Percentiles rank a stretch among this genome's conserved stretches.
These are phyloP conservation scores for Stictonetta naevosa DNA, from an alignment of 2,113 vertebrate species.

Conservation along the genomic window DNA sequence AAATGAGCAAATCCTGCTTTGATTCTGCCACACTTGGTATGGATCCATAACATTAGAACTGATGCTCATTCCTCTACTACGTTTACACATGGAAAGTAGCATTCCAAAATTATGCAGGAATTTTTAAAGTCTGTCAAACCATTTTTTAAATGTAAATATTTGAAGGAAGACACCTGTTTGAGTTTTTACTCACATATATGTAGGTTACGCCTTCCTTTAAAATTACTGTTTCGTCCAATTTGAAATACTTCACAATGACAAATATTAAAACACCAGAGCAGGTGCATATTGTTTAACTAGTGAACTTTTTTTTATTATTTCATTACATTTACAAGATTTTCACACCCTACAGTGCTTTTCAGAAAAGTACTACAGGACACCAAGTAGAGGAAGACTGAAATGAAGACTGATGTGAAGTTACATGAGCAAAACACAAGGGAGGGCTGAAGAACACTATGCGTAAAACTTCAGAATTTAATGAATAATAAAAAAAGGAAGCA, in stretches of 20 bases:
- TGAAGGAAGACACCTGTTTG: not conserved
- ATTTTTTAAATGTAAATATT: not conserved
- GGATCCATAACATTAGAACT: not conserved
- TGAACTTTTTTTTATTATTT: not conserved
- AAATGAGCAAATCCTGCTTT: not conserved
- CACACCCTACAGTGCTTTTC: not conserved
- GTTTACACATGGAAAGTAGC: not conserved
- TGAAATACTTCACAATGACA: not conserved
- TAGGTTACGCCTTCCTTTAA: not conserved
- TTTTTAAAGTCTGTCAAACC: not conserved
- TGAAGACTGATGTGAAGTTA: conserved; percentile 5
- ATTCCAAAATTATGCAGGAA: not conserved
- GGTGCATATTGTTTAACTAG: not conserved
- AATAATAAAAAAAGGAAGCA: not conserved
- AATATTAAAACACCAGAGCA: not conserved
- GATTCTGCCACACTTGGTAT: not conserved
- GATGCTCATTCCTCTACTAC: not conserved
- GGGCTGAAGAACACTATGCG: not conserved
- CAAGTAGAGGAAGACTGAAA: not conserved
- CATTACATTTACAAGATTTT: not conserved
- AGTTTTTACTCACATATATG: not conserved
- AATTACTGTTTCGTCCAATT: not conserved
- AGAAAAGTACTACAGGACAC: not conserved
- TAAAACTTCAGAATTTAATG: not conserved
- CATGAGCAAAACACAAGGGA: not conserved